phyloP scores from a whole-genome alignment of 2,113 vertebrate species.

The Ranitomeya variabilis region DNA sequence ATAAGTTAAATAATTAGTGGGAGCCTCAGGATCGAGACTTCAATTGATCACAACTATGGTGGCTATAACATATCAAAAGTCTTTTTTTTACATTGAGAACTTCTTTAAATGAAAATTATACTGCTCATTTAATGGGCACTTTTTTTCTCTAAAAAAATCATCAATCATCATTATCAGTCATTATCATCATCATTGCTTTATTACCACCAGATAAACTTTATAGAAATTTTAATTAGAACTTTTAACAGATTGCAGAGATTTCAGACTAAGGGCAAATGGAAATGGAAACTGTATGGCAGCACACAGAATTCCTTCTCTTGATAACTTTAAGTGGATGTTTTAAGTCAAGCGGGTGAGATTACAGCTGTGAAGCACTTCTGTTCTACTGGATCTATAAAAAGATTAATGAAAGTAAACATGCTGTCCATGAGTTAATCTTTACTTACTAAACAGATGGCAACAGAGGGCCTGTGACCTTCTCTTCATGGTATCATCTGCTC shows the following conservation, averaged over 20 bases:
- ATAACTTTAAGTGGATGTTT: neutral
- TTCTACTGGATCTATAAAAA: conserved; percentile 23
- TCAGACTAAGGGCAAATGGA: neutral
- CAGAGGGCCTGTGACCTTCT: conserved; percentile 96
- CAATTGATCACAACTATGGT: no score
- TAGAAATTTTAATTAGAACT: no score
- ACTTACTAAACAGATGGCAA: conserved; percentile 98
- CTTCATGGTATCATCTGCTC: conserved; percentile 99
- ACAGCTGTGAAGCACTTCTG: neutral
- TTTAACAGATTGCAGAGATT: neutral
- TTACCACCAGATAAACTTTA: no score
- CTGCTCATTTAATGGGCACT: no score
- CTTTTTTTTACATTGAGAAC: no score
- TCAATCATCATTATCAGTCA: neutral
- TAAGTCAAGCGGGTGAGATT: neutral
- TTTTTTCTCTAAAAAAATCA: no score
- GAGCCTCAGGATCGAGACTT: no score
- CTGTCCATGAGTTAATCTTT: conserved; percentile 35
- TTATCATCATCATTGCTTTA: no score
- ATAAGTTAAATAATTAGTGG: no score
- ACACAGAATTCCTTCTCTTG: neutral
- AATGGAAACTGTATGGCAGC: neutral
- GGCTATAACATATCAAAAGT: no score
- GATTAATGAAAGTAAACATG: conserved; percentile 43
- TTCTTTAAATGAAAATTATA: no score